Conservation (phyloP, 1,140 invertebrate genomes). For the Macrobrachium rosenbergii region DNA sequence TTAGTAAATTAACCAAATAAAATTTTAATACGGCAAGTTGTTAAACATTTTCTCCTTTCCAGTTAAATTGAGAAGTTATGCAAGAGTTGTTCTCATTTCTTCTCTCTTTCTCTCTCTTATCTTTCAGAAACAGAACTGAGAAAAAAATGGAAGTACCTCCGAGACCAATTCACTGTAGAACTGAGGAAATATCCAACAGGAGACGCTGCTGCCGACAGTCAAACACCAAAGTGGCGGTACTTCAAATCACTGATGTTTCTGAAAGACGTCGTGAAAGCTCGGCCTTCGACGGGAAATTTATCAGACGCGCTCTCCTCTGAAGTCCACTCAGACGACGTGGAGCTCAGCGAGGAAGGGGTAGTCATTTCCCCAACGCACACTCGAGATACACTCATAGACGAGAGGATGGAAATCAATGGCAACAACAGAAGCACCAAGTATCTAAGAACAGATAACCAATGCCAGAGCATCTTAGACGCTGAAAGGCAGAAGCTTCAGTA, state of each 20-base stretch:
- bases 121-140: slow-evolving; percentile 34
- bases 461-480: slow-evolving; percentile 47
- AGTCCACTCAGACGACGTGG: slow-evolving; percentile 28
- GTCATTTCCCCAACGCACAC: slow-evolving; percentile 10
- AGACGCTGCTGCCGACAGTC: slow-evolving; percentile 43
- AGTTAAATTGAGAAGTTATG: background rate
- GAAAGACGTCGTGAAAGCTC: slow-evolving; percentile 42
- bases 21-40: background rate
- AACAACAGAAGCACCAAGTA: slow-evolving; percentile 28
- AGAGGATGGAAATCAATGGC: background rate
- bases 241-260: slow-evolving; percentile 44
- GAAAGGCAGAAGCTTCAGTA: slow-evolving; percentile 52
- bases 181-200: slow-evolving; percentile 40
- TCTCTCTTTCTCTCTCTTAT: slow-evolving; percentile 31
- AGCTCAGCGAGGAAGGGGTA: slow-evolving; percentile 1
- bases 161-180: slow-evolving; percentile 47
- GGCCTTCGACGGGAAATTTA: slow-evolving; percentile 45
- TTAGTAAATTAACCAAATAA: too few relatives aligned
- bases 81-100: background rate
- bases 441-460: slow-evolving; percentile 33
- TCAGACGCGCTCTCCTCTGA: slow-evolving; percentile 13
- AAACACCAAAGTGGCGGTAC: slow-evolving; percentile 48
- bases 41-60: background rate
- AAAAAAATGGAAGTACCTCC: slow-evolving; percentile 58
- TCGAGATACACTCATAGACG: background rate